These are phyloP conservation scores for Typhlichthys eigenmanni DNA, from an alignment of 2,797 vertebrate genomes.

Conservation along the genomic window DNA sequence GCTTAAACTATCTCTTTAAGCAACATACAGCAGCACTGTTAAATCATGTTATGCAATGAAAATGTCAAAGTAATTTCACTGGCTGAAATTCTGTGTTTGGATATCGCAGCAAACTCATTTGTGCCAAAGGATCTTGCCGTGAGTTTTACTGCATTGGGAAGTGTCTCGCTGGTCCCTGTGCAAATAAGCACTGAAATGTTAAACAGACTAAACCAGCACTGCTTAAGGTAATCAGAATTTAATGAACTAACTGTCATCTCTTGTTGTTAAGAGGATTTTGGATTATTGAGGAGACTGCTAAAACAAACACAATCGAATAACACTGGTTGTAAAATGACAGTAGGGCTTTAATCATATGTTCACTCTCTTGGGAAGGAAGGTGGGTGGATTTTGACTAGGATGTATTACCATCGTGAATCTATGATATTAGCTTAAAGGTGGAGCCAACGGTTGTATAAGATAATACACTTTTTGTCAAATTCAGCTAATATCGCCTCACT, in stretches of 20 bases:
- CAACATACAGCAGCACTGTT: no score
- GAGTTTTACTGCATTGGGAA: conserved; percentile 28
- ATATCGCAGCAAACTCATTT: not conserved
- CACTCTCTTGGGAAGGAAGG: not conserved
- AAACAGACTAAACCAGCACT: conserved; percentile 44
- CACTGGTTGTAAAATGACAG: conserved; percentile 17
- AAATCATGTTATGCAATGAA: conserved; percentile 10
- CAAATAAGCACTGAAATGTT: conserved; percentile 62
- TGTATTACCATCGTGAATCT: conserved; percentile 30
- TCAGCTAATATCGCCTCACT: no score
- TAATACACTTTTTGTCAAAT: no score
- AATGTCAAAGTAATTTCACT: conserved; percentile 39
- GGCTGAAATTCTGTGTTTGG: not conserved
- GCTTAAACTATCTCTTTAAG: no score
- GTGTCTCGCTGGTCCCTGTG: conserved; percentile 36
- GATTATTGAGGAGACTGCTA: conserved; percentile 35
- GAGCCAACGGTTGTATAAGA: no score
- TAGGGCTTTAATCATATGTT: conserved; percentile 42
- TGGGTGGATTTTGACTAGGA: not conserved
- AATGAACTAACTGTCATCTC: conserved; percentile 60
- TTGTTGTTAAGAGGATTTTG: conserved; percentile 59
- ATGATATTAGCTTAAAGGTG: conserved; percentile 18
- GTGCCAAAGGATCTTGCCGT: conserved; percentile 4
- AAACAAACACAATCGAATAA: conserved; percentile 44
- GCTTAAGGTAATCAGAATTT: conserved; percentile 66